phyloP scores from a whole-genome alignment of 2,888 invertebrate species.

The Smittia aterrima region DNA sequence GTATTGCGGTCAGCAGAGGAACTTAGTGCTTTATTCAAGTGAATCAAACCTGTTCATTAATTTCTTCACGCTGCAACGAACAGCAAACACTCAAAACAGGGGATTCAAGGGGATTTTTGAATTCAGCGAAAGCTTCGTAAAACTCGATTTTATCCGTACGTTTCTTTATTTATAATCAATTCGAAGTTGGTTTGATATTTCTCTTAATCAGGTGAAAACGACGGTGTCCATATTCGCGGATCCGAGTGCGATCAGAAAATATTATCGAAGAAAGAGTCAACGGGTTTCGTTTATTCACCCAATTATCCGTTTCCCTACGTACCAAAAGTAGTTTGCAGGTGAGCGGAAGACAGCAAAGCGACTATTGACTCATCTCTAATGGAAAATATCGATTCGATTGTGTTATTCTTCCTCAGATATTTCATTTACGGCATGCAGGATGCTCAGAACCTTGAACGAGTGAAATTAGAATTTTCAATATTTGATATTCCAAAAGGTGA shows the following conservation, averaged over 20 bases:
- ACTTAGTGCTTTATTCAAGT: constrained; percentile 93
- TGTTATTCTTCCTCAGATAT: constrained; percentile 61
- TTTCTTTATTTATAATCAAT: constrained; percentile 43
- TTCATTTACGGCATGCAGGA: constrained; percentile 99
- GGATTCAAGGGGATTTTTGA: constrained; percentile 98
- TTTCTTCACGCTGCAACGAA: constrained; percentile 86
- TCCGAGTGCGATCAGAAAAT: constrained; percentile 99
- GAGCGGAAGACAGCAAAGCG: constrained; percentile 46
- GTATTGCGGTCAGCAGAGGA: constrained; percentile 95
- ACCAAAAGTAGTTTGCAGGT: constrained; percentile 91
- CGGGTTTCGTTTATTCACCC: constrained; percentile 91
- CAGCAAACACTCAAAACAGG: constrained; percentile 93
- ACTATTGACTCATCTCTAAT: constrained; percentile 4
- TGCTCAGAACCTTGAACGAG: constrained; percentile 91
- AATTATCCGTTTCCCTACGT: constrained; percentile 95
- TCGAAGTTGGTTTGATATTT: neutral
- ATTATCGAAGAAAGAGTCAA: constrained; percentile 87
- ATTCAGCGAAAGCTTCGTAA: constrained; percentile 97
- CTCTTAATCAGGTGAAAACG: constrained; percentile 70
- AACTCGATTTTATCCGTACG: constrained; percentile 77
- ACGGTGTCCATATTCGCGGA: constrained; percentile 92
- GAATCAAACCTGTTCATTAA: constrained; percentile 86
- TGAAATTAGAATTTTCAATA: constrained; percentile 80
- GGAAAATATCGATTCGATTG: constrained; percentile 1
- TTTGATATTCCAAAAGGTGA: constrained; percentile 86